Evolutionary conservation across 2,113 vertebrate species (phyloP), one percentile per base, ranked within the genome.

Genomic region (Melanotaenia duboulayi): DNA sequence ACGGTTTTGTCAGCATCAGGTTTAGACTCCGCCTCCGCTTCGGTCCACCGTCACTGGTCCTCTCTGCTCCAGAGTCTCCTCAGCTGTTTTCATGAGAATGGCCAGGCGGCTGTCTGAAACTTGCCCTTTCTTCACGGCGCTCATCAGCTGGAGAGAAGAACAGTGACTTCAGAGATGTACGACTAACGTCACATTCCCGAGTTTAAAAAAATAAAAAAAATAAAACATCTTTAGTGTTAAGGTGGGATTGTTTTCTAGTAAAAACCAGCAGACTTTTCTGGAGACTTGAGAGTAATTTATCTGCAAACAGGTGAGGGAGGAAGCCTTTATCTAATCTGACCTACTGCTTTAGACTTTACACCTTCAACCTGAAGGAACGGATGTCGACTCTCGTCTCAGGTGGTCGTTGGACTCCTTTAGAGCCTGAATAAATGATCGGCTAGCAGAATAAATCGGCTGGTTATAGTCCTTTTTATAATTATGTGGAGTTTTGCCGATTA

Each of bases 31-130:
- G 0, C 98, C 98, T 0, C 98, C 95, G 17, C 97, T 99, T 1
- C 97, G 94, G 87, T 97, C 97, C 89, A 99, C 98, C 0, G 96
- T 92, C 80, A 99, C 97, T 0, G 95, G 90, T 4, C 91, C 91
- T 73, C 96, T 88, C 48, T 67, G 86, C 22, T 93, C 91, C 70
- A 99, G 92, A 4, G 95, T 97, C 84, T 99, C 97, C 89, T 99
- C 98, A 0, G 94, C 97, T 0, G 94, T 93, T 89, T 97, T 99
- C 96, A 99, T 94, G 11, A 99, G 94, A 20, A 97, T 96, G 11
- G 97, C 97, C 65, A 99, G 93, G 0, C 97, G 92, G 93, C 96
- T 99, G 71, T 96, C 95, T 0, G 97, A 98, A 69, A 99, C 94
- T 0, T 95, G 95, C 12, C 98, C 98, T 91, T 98, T 97, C 89